phyloP scores from a whole-genome alignment of 2,888 invertebrate genomes.

The Oithona nana region DNA sequence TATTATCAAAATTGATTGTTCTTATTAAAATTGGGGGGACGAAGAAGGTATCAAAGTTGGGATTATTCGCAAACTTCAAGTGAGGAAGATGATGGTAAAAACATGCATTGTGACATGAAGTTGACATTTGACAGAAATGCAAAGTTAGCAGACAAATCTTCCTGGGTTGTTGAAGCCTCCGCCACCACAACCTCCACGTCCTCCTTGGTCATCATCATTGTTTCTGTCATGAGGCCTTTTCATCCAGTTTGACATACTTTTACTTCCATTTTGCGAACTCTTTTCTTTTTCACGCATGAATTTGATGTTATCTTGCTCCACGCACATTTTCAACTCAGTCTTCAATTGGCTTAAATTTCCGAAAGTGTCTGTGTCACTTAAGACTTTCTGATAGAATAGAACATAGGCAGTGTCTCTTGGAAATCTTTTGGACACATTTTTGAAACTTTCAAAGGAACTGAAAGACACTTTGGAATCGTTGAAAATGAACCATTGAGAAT shows the following conservation, averaged over 20 bases:
- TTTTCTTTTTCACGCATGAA: slow-evolving; percentile 2
- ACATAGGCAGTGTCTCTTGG: slow-evolving; percentile 59
- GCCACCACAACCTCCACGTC: not conserved
- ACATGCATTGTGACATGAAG: not conserved
- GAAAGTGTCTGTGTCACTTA: slow-evolving; percentile 20
- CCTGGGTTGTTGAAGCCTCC: not conserved
- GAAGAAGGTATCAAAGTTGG: no score
- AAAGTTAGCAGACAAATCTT: not conserved
- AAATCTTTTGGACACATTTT: slow-evolving; percentile 25
- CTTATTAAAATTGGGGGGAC: no score
- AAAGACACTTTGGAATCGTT: slow-evolving; percentile 50
- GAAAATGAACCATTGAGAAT: slow-evolving; percentile 51
- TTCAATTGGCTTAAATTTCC: slow-evolving; percentile 5
- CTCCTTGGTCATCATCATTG: slow-evolving; percentile 5
- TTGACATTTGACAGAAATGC: not conserved
- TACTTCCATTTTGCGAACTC: not conserved
- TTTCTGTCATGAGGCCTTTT: not conserved
- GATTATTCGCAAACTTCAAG: no score
- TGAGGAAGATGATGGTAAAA: no score
- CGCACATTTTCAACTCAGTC: slow-evolving; percentile 8
- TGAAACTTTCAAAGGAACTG: slow-evolving; percentile 23
- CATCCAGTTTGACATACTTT: not conserved
- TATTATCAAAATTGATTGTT: no score
- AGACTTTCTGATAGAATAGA: slow-evolving; percentile 42
- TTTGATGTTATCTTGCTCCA: slow-evolving; percentile 8